Percentiles rank a stretch among this genome's conserved stretches.
These are phyloP conservation scores for Aleadryas rufinucha DNA, from an alignment of 2,113 vertebrate species.

Conservation along the genomic window DNA sequence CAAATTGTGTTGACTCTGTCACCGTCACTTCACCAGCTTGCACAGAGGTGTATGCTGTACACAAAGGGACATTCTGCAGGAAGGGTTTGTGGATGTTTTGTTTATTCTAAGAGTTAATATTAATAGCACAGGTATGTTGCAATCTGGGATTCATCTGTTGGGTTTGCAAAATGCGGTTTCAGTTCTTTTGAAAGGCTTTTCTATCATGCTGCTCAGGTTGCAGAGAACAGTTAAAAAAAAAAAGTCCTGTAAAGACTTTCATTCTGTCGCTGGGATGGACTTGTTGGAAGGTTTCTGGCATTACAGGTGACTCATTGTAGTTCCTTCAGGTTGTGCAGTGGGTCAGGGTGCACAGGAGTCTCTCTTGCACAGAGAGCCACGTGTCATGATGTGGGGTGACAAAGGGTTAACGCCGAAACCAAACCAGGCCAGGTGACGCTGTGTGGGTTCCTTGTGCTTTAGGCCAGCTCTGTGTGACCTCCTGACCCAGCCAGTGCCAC, in stretches of 20 bases:
- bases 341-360: not conserved
- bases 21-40: not conserved
- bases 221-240: not conserved
- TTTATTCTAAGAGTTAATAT: not conserved
- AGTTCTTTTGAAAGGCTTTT: not conserved
- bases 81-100: not conserved
- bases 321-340: not conserved
- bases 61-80: not conserved
- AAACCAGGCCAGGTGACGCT: not conserved
- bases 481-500: not conserved
- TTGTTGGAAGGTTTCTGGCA: not conserved
- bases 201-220: not conserved
- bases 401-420: accelerated
- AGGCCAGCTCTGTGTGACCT: not conserved
- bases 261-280: not conserved
- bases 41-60: not conserved
- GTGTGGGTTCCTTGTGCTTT: not conserved
- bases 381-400: accelerated
- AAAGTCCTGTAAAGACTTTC: not conserved
- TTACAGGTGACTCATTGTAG: not conserved
- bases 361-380: not conserved
- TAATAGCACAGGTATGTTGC: not conserved
- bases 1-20: not conserved
- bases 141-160: not conserved
- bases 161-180: not conserved